A percentile compares a stretch with the other conserved stretches of the same genome.
Conservation (phyloP, 2,888 invertebrate species). For the Parthenolecanium corni region DNA sequence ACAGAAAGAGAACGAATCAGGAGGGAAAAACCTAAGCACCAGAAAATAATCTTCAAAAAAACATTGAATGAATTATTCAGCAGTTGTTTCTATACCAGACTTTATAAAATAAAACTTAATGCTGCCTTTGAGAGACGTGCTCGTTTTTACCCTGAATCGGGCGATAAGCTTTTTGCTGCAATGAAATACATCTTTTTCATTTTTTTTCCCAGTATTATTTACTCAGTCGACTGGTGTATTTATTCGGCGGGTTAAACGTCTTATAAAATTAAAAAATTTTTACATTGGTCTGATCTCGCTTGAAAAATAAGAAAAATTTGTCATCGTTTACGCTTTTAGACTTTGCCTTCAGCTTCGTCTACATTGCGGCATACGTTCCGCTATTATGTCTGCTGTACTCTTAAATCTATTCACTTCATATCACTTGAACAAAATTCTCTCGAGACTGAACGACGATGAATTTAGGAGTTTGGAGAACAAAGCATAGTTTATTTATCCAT, state of each 20-base stretch:
- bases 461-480: no score
- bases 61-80: conserved; percentile 27
- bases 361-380: no score
- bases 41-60: conserved; percentile 25
- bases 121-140: conserved; percentile 24
- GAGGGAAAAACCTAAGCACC: conserved; percentile 16
- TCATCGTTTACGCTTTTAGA: no score
- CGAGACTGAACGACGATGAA: no score
- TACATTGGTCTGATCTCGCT: no score
- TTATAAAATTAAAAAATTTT: conserved; percentile 17
- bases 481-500: no score
- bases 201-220: conserved; percentile 15
- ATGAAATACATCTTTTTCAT: conserved; percentile 23
- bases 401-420: no score
- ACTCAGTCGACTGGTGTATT: conserved; percentile 14
- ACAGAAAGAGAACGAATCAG: no score
- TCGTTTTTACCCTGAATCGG: conserved; percentile 4
- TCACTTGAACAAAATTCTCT: no score
- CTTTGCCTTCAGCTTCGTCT: no score
- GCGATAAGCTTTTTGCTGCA: conserved; percentile 21
- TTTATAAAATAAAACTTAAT: conserved; percentile 22
- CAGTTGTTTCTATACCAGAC: conserved; percentile 22
- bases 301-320: no score
- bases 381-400: no score
- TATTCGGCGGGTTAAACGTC: conserved; percentile 13